Percentiles rank a stretch among this genome's conserved stretches.
phyloP scores from a whole-genome alignment of 2,113 vertebrate genomes.

The Nematolebias whitei region DNA sequence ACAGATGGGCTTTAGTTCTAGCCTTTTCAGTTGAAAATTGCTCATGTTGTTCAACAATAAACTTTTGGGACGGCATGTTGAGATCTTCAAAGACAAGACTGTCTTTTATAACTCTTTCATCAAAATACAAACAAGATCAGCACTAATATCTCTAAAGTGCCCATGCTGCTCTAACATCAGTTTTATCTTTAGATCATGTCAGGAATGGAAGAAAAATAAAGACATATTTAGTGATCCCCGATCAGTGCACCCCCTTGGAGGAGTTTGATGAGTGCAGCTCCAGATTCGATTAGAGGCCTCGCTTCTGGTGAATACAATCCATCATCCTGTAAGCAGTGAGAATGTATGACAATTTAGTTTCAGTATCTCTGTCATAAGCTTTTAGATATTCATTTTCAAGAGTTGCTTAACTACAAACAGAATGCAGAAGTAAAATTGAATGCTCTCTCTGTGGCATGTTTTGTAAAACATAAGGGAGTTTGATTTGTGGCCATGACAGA shows the following conservation, averaged over 20 bases:
- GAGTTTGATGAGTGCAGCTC: slow-evolving; percentile 66
- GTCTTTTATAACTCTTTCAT: slow-evolving; percentile 43
- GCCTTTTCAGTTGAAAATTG: too few relatives aligned
- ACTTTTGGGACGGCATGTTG: background rate
- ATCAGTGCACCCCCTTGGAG: slow-evolving; percentile 63
- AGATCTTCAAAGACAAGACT: slow-evolving; percentile 15
- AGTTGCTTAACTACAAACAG: slow-evolving; percentile 60
- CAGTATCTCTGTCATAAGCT: slow-evolving; percentile 62
- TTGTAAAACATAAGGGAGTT: slow-evolving; percentile 63
- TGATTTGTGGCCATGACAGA: slow-evolving; percentile 72
- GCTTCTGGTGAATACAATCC: slow-evolving; percentile 72
- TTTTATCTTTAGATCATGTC: slow-evolving; percentile 57
- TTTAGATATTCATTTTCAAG: slow-evolving; percentile 58
- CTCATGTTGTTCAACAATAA: background rate
- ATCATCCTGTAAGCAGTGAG: slow-evolving; percentile 72
- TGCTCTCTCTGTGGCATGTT: slow-evolving; percentile 41
- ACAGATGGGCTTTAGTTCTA: too few relatives aligned
- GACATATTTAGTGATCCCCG: slow-evolving; percentile 68
- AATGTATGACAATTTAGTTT: slow-evolving; percentile 70
- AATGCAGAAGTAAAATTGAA: slow-evolving; percentile 62
- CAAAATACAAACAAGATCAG: slow-evolving; percentile 54
- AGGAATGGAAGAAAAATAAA: slow-evolving; percentile 62
- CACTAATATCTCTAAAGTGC: slow-evolving; percentile 63
- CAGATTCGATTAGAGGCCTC: slow-evolving; percentile 72
- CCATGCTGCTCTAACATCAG: slow-evolving; percentile 61